Evolutionary conservation across 2,113 vertebrate genomes (phyloP), one percentile per base, ranked within the genome.

Genomic region (Diglossa brunneiventris): DNA sequence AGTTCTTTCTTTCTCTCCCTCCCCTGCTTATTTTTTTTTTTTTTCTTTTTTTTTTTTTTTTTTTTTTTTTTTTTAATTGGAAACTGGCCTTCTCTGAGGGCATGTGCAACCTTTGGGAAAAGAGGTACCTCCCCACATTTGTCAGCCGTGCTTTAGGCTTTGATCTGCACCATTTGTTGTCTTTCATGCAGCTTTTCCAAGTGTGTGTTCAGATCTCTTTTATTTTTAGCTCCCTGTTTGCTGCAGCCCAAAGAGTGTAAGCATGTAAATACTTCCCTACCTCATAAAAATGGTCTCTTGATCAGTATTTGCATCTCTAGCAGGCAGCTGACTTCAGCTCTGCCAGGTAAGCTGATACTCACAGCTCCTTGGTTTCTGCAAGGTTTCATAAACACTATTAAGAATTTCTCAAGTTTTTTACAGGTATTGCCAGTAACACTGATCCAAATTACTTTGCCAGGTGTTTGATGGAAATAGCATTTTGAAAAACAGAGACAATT

Each of bases 401-500:
- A 81, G 70, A 84, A 64, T 95, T 94, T 81, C 81, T 87, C 44
- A 58, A 58, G 24, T 9, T 93, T 92, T 95, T 92, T 84, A 82
- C 64, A 89, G 64, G 42, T 95, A 90, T 90, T 96, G 58, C 68
- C 55, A 86, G 68, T 47, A 89, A 91, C 47, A n/a, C 24, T 83
- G 77, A 94, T 97, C 50, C 89, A 95, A 97, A 97, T 97, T 83
- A 94, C 92, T 89, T 83, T 93, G 74, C 72, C 68, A 76, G 53
- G 30, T 83, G 53, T 89, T 96, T 97, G 94, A 94, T 96, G 92
- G 82, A 96, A 96, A 97, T 75, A 87, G 83, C 35, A 94, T 89
- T 90, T 5, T 68, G 41, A 74, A 93, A 95, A 96, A 74, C 11
- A 74, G 61, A 89, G 64, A 31, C 76, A 87, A 90, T 89, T 97